phyloP scores from a whole-genome alignment of 2,888 invertebrate species.

The Mesoligia furuncula region DNA sequence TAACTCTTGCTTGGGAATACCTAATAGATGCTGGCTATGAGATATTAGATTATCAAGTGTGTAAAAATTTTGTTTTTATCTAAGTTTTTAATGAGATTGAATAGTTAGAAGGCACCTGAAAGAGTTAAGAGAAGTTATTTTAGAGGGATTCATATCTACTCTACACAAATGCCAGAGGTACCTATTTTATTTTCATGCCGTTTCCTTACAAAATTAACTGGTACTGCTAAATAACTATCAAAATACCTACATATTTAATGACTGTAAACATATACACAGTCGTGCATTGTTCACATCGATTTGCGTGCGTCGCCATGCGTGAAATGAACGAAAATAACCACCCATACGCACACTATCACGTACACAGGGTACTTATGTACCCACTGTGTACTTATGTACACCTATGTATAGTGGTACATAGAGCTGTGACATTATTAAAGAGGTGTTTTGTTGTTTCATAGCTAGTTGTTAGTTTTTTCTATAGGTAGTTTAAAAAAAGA shows the following conservation, averaged over 20 bases:
- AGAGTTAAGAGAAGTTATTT: neutral
- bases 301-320: constrained; percentile 80
- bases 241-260: constrained; percentile 54
- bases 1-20: neutral
- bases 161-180: neutral
- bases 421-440: constrained; percentile 4
- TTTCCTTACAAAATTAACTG: neutral
- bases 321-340: constrained; percentile 85
- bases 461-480: neutral
- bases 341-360: constrained; percentile 69
- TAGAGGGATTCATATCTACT: neutral
- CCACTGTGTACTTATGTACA: constrained; percentile 31
- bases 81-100: neutral
- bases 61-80: neutral
- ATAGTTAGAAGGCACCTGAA: neutral
- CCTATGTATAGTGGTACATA: constrained; percentile 2
- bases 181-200: neutral
- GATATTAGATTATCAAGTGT: neutral
- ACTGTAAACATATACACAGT: constrained; percentile 43
- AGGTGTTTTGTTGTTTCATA: neutral
- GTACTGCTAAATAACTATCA: constrained; percentile 23
- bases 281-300: constrained; percentile 72
- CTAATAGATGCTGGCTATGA: neutral
- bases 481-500: no score
- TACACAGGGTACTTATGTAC: constrained; percentile 57